phyloP scores from a whole-genome alignment of 2,888 invertebrate genomes.

The Oscheius onirici region DNA sequence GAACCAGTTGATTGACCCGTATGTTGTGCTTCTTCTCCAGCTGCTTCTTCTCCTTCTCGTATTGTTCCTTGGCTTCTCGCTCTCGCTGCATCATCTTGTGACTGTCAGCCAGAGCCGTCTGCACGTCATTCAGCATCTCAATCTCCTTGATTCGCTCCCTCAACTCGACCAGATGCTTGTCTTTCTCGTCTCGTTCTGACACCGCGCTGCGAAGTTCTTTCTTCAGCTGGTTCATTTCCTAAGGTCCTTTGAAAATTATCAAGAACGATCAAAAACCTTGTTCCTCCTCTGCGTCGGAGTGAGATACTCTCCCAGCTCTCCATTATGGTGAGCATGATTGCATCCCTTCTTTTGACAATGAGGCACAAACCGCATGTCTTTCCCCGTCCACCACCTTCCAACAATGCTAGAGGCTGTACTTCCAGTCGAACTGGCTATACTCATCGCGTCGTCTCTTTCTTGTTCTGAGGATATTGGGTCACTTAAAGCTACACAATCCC shows the following conservation, averaged over 20 bases:
- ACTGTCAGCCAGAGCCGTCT: conserved; percentile 45
- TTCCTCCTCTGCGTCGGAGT: conserved; percentile 70
- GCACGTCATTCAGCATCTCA: conserved; percentile 52
- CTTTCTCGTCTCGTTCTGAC: conserved; percentile 64
- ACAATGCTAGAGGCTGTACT: conserved; percentile 62
- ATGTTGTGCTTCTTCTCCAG: conserved; percentile 65
- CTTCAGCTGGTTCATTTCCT: conserved; percentile 50
- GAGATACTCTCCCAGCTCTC: conserved; percentile 58
- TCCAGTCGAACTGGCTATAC: conserved; percentile 60
- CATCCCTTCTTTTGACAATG: conserved; percentile 68
- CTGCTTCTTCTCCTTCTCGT: conserved; percentile 60
- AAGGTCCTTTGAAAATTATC: too few species aligned
- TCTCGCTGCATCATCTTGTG: conserved; percentile 49
- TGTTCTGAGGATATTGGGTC: conserved; percentile 4
- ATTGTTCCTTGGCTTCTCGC: conserved; percentile 35
- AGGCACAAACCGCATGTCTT: conserved; percentile 66
- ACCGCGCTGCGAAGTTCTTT: conserved; percentile 58
- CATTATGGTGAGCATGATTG: conserved; percentile 56
- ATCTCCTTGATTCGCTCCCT: conserved; percentile 68
- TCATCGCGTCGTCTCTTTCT: conserved; percentile 54
- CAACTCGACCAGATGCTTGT: conserved; percentile 65
- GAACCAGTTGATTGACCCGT: conserved; percentile 65
- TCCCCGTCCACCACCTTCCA: conserved; percentile 70
- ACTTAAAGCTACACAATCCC: too few species aligned
- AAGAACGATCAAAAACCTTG: conserved; percentile 38